Evolutionary conservation across 2,797 vertebrate species (phyloP), one percentile per base, ranked within the genome.

Genomic region (Jordanella pulchra): DNA sequence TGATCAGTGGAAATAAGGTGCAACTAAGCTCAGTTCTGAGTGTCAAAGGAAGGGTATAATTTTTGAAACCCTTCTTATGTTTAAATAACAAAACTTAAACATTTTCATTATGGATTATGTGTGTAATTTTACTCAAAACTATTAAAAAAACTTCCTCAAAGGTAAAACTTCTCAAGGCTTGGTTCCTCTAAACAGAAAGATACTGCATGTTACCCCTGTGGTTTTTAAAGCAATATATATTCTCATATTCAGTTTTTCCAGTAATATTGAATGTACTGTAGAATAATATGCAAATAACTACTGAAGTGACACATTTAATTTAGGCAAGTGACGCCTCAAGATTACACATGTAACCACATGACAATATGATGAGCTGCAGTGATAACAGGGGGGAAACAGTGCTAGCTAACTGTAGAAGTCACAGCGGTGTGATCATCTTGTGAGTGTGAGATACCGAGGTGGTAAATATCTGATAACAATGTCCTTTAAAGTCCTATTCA

Each of bases 401-500:
- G 13, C 47, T 71, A 25, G 50, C 67, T 75, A 71, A 68, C 50
- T 74, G 65, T 28, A 65, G 25, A 73, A 54, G 51, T 32, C 45
- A 18, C 21, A 67, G 45, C 25, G 60, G 45, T 27, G 58, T 63
- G 30, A 2, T 3, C 73, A 70, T 76, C 76, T 71, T 68, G n/a
- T 60, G 69, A 70, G 28, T 32, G 55, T 10, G 28, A 61, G 58
- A 61, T 70, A 51, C 51, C 61, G 65, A 55, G 56, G 61, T 74
- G 50, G 44, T 0, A 17, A 79, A 69, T 53, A 54, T 75, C 68
- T 76, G 13, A 71, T 69, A 84, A 75, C 80, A 75, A 25, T 63
- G 72, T 82, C 86, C 87, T 91, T 90, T 84, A 86, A 90, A 84
- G 79, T 67, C 63, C 54, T 64, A 80, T 84, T 87, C 56, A 84